Conservation (phyloP, 2,888 invertebrate genomes). For the Neelides folsomi region DNA sequence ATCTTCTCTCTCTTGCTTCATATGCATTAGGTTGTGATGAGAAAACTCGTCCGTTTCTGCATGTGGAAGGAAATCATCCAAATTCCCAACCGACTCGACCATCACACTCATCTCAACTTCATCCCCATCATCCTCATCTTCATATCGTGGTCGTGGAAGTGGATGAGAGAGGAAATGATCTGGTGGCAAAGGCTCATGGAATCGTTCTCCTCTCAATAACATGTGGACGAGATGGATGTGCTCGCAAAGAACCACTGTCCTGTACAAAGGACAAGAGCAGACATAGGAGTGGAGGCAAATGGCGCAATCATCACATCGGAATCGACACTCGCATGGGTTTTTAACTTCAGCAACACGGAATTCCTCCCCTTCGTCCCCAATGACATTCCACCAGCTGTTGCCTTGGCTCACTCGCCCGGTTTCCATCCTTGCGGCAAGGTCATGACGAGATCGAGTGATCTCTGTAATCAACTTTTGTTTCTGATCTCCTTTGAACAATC, state of each 20-base stretch:
- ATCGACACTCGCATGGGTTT: neutral
- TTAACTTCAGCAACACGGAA: neutral
- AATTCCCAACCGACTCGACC: too few relatives aligned
- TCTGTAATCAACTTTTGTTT: constrained; percentile 18
- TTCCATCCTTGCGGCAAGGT: neutral
- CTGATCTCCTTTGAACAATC: constrained; percentile 30
- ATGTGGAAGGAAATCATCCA: too few relatives aligned
- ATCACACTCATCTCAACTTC: too few relatives aligned
- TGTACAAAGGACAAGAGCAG: neutral
- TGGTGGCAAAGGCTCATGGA: too few relatives aligned
- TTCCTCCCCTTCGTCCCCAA: neutral
- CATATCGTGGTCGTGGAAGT: too few relatives aligned
- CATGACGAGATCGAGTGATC: neutral
- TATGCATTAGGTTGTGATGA: too few relatives aligned
- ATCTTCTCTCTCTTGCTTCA: too few relatives aligned
- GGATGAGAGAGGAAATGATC: too few relatives aligned
- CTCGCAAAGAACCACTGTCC: neutral
- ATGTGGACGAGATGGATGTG: neutral
- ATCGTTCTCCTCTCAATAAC: too few relatives aligned
- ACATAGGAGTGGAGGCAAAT: neutral
- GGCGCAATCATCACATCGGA: neutral
- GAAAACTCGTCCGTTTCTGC: too few relatives aligned
- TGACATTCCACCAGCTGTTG: too few relatives aligned
- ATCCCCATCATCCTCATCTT: too few relatives aligned
- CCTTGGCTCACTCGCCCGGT: neutral